Conservation (phyloP, 2,888 invertebrate genomes). For the Hyles lineata region DNA sequence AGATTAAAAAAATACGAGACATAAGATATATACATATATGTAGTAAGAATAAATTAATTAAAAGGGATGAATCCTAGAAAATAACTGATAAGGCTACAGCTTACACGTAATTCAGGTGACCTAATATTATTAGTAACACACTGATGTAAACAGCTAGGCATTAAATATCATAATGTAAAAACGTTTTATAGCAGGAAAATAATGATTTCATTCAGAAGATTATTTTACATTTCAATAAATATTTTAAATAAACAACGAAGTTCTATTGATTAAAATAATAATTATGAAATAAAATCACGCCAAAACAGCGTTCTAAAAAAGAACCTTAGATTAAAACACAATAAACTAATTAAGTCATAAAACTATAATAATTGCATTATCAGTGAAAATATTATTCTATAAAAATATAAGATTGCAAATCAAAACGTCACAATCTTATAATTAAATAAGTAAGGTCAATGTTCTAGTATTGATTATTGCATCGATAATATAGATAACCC, state of each 20-base stretch:
- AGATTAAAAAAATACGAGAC: not conserved
- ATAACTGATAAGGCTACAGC: slow-evolving; percentile 34
- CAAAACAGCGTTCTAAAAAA: not conserved
- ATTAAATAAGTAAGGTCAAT: not conserved
- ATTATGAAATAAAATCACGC: not conserved
- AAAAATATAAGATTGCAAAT: not conserved
- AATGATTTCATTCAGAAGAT: no score
- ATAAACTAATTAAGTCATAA: not conserved
- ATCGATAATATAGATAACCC: not conserved
- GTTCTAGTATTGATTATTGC: not conserved
- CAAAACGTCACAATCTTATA: not conserved
- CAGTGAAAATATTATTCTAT: not conserved
- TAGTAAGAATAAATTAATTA: slow-evolving; percentile 1
- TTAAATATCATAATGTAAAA: not conserved
- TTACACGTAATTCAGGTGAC: slow-evolving; percentile 39
- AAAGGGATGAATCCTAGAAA: slow-evolving; percentile 40
- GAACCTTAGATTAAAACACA: not conserved
- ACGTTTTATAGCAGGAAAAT: no score
- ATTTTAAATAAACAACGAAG: no score
- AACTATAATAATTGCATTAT: not conserved
- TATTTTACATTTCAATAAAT: no score
- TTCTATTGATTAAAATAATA: no score
- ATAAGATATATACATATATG: not conserved
- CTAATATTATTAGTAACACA: slow-evolving; percentile 37
- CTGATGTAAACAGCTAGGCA: slow-evolving; percentile 18